These are phyloP conservation scores for Tamandua tetradactyla DNA, from an alignment of 2,797 vertebrate species.

Conservation along the genomic window DNA sequence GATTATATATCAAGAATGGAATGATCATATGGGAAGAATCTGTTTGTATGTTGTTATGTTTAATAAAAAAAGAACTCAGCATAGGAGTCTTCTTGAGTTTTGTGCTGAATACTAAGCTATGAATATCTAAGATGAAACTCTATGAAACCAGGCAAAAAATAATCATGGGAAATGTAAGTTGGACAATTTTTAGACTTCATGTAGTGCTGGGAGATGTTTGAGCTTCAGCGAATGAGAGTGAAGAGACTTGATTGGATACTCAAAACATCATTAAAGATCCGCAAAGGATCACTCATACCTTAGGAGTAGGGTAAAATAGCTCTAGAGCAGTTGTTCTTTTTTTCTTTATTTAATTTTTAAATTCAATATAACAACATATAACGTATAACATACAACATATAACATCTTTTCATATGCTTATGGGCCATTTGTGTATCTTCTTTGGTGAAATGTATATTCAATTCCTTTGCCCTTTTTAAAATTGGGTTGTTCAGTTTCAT, in stretches of 20 bases:
- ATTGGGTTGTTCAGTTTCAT: too few relatives aligned
- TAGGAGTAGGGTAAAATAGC: background rate
- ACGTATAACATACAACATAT: too few relatives aligned
- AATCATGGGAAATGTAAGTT: background rate
- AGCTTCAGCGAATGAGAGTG: background rate
- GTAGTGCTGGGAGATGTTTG: background rate
- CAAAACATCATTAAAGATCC: background rate
- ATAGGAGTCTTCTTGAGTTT: background rate
- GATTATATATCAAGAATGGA: too few relatives aligned
- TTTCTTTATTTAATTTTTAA: too few relatives aligned
- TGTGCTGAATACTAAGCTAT: background rate
- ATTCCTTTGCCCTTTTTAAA: too few relatives aligned
- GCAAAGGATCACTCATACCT: background rate
- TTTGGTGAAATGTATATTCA: too few relatives aligned
- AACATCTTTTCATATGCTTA: background rate
- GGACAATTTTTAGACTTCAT: background rate
- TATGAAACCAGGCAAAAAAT: background rate
- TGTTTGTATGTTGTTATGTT: too few relatives aligned
- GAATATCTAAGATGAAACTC: background rate
- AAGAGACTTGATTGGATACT: background rate
- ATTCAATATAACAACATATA: too few relatives aligned
- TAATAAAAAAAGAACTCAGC: background rate
- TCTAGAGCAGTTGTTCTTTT: background rate
- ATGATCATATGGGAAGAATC: too few relatives aligned
- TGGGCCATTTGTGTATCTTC: too few relatives aligned